These are phyloP conservation scores for Poecilobothrus nobilitatus DNA, from an alignment of 2,888 invertebrate species.

Conservation along the genomic window DNA sequence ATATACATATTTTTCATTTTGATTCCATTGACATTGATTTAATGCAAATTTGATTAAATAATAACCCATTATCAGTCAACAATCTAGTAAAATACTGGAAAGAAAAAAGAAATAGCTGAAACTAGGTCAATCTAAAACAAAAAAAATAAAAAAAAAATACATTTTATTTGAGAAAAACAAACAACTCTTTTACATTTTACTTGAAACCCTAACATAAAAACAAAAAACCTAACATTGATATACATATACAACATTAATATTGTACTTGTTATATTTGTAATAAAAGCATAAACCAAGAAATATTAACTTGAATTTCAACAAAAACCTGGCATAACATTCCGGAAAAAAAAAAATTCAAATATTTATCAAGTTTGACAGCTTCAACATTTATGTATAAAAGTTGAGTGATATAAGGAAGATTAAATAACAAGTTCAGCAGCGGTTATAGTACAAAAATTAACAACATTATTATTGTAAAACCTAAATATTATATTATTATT, in stretches of 20 bases:
- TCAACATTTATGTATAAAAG: too few relatives aligned
- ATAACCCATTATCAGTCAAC: neutral
- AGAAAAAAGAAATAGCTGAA: neutral
- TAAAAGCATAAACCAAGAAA: too few relatives aligned
- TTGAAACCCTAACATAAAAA: neutral
- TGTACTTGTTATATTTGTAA: neutral
- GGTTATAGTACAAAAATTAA: too few relatives aligned
- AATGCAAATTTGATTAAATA: constrained; percentile 3
- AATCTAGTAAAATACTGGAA: neutral
- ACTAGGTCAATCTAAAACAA: neutral
- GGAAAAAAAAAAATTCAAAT: too few relatives aligned
- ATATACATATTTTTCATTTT: too few relatives aligned
- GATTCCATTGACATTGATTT: neutral
- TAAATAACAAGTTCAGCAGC: too few relatives aligned
- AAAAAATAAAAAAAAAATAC: neutral
- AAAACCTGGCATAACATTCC: neutral
- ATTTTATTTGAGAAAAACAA: too few relatives aligned
- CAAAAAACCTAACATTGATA: too few relatives aligned
- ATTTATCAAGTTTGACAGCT: too few relatives aligned
- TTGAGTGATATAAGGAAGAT: too few relatives aligned
- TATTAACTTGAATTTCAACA: neutral
- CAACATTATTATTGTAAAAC: too few relatives aligned
- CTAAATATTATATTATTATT: too few relatives aligned
- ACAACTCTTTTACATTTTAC: neutral
- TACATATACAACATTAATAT: neutral